A percentile compares a stretch with the other conserved stretches of the same genome.
These are phyloP conservation scores for Drosophila tristis DNA, from an alignment of 1,140 invertebrate species.

Conservation along the genomic window DNA sequence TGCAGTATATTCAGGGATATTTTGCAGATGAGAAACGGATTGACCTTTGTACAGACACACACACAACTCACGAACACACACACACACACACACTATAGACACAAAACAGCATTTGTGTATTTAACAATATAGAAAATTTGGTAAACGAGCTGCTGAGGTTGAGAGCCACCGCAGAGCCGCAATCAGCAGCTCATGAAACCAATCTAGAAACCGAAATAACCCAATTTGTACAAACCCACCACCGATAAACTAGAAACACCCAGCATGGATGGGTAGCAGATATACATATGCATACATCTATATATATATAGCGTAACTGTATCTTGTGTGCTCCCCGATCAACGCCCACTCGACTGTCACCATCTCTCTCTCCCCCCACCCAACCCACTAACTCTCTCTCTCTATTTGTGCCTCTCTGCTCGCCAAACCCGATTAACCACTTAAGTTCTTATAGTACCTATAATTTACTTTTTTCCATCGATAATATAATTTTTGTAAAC, in stretches of 20 bases:
- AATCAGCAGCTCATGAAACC: constrained; percentile 9
- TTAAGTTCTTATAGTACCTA: constrained; percentile 54
- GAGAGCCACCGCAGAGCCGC: too few species aligned
- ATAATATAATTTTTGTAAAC: constrained; percentile 80
- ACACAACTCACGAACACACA: constrained; percentile 11
- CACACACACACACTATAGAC: constrained; percentile 28
- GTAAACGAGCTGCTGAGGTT: constrained; percentile 7
- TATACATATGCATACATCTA: not conserved
- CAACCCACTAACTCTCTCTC: not conserved
- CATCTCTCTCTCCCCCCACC: constrained; percentile 26
- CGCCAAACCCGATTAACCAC: constrained; percentile 39
- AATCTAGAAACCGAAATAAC: not conserved
- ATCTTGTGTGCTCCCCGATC: constrained; percentile 39
- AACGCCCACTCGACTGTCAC: constrained; percentile 21
- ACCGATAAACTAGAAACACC: constrained; percentile 21
- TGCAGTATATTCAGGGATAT: constrained; percentile 42
- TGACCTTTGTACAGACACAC: constrained; percentile 41
- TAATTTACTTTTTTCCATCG: constrained; percentile 71
- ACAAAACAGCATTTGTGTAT: constrained; percentile 43
- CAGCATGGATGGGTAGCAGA: constrained; percentile 53
- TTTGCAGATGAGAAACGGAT: constrained; percentile 42
- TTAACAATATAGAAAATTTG: constrained; percentile 24
- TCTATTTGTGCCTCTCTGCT: not conserved
- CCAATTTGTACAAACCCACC: constrained; percentile 30
- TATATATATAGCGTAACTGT: constrained; percentile 16